Conservation (phyloP, 2,888 invertebrate genomes). For the Globia sparganii region DNA sequence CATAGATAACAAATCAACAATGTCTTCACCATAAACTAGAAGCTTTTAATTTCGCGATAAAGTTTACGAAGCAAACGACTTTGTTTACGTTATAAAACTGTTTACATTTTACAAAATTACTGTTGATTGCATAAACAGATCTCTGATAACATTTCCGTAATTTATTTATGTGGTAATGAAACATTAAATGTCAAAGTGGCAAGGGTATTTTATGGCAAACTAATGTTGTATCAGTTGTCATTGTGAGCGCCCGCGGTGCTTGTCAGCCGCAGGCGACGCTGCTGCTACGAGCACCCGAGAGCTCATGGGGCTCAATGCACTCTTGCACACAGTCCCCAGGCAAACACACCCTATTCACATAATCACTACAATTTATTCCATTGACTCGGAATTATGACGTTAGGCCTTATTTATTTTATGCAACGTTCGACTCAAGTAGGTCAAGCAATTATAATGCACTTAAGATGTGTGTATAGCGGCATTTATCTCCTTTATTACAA, state of each 20-base stretch:
- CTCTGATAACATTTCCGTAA: conserved; percentile 46
- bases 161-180: conserved; percentile 57
- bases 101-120: conserved; percentile 37
- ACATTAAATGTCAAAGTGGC: conserved; percentile 56
- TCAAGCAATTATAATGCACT: conserved; percentile 80
- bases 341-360: conserved; percentile 67
- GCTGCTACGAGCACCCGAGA: conserved; percentile 5
- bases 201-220: conserved; percentile 55
- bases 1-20: conserved; percentile 21
- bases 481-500: conserved; percentile 69
- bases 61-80: conserved; percentile 40
- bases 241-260: conserved; percentile 52
- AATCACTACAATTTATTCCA: conserved; percentile 79
- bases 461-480: conserved; percentile 73
- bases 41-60: conserved; percentile 48
- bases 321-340: conserved; percentile 42
- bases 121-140: conserved; percentile 56
- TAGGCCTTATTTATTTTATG: conserved; percentile 79
- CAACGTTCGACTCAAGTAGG: conserved; percentile 73
- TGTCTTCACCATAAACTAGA: conserved; percentile 37
- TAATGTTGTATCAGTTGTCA: conserved; percentile 65
- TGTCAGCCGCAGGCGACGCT: conserved; percentile 13
- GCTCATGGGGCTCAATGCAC: conserved; percentile 13
- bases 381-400: conserved; percentile 79
- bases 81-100: conserved; percentile 47